phyloP scores from a whole-genome alignment of 2,888 invertebrate genomes.

The Podabrus alpinus region DNA sequence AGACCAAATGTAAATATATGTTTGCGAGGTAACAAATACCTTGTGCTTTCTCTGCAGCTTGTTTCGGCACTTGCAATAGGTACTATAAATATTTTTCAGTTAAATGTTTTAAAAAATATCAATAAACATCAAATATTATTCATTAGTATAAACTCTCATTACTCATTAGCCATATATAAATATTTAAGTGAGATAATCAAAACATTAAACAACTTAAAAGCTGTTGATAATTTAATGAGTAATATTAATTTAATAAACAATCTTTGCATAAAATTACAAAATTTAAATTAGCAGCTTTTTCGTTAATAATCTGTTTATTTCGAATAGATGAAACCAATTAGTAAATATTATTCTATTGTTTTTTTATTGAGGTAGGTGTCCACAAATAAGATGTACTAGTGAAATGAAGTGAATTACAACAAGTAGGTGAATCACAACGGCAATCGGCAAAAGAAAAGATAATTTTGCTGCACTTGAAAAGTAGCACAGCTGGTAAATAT shows the following conservation, averaged over 20 bases:
- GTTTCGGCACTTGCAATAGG: constrained; percentile 17
- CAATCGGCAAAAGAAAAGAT: too few relatives aligned
- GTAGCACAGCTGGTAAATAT: too few relatives aligned
- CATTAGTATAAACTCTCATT: background rate
- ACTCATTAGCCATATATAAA: background rate
- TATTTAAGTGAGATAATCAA: background rate
- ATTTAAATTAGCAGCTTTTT: too few relatives aligned
- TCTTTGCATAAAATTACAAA: background rate
- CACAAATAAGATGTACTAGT: too few relatives aligned
- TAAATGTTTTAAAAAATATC: background rate
- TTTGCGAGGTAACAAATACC: constrained; percentile 20
- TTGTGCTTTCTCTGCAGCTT: constrained; percentile 10
- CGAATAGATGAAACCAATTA: too few relatives aligned
- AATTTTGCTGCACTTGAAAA: too few relatives aligned
- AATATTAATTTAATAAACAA: background rate
- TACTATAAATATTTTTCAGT: constrained; percentile 10
- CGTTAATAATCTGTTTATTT: too few relatives aligned
- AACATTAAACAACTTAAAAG: background rate
- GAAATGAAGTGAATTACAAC: too few relatives aligned
- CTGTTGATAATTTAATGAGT: background rate
- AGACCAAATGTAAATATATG: constrained; percentile 22
- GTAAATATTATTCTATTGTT: too few relatives aligned
- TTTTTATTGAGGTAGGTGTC: too few relatives aligned
- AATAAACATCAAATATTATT: background rate
- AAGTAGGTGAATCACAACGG: too few relatives aligned